These are phyloP conservation scores for Paracanthobrama guichenoti DNA, from an alignment of 2,113 vertebrate genomes.

Conservation along the genomic window DNA sequence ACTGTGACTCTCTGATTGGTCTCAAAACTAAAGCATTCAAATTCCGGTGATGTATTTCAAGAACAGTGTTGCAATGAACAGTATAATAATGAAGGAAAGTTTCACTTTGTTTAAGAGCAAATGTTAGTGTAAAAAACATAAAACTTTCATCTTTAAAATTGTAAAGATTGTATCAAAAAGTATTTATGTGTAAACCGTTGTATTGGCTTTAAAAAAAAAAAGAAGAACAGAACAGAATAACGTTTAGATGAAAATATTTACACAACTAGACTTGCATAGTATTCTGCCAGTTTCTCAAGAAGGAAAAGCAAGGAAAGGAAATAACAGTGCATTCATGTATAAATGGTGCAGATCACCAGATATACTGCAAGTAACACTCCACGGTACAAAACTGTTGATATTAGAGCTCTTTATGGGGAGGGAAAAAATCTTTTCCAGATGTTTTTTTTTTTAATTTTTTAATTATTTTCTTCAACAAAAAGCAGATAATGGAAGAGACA, in stretches of 20 bases:
- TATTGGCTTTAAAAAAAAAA: background rate
- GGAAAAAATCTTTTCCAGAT: background rate
- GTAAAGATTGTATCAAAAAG: background rate
- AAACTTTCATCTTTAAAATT: background rate
- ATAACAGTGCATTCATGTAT: background rate
- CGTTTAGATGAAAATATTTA: background rate
- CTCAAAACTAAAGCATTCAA: background rate
- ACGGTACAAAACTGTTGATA: background rate
- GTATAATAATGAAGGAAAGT: background rate
- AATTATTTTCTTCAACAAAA: background rate
- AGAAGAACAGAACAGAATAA: background rate
- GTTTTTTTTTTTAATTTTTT: background rate
- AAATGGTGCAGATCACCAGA: conserved; percentile 23
- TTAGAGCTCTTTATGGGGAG: background rate
- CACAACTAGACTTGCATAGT: background rate
- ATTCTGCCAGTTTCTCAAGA: conserved; percentile 23
- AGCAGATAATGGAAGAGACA: conserved; percentile 5
- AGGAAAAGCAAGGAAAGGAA: conserved; percentile 8
- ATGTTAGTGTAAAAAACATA: background rate
- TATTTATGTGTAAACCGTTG: background rate
- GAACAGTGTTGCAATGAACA: background rate
- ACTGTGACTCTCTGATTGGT: background rate
- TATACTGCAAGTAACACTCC: background rate
- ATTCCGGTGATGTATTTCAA: background rate
- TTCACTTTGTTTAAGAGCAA: background rate